Evolutionary conservation across 2,797 vertebrate species (phyloP).

Genomic region (Malurus splendens): DNA sequence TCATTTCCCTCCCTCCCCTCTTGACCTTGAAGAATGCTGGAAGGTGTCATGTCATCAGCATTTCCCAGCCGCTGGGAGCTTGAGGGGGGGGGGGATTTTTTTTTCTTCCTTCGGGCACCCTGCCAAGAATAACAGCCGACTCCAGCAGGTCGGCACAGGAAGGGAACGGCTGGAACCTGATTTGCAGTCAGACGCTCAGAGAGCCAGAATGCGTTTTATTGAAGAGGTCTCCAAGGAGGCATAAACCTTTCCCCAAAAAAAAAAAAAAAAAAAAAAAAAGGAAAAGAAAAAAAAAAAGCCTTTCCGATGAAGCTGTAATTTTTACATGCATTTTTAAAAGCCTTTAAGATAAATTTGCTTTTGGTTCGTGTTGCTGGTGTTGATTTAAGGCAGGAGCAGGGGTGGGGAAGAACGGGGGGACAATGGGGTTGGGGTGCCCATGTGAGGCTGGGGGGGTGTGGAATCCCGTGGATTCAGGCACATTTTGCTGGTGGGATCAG

Average conservation of each 20-base stretch:
- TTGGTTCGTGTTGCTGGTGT: slow-evolving; percentile 15
- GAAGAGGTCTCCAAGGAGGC: slow-evolving; percentile 77
- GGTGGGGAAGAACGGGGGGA: neutral
- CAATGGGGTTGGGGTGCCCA: neutral
- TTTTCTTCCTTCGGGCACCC: slow-evolving; percentile 76
- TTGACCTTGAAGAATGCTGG: slow-evolving; percentile 70
- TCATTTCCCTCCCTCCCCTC: slow-evolving; percentile 53
- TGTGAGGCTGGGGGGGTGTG: fast-evolving
- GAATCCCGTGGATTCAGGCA: neutral
- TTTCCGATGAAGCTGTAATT: slow-evolving; percentile 73
- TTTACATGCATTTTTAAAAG: neutral
- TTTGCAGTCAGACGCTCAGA: slow-evolving; percentile 78
- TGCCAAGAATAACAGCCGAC: slow-evolving; percentile 91
- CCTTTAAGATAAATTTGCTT: slow-evolving; percentile 69
- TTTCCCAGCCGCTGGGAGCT: slow-evolving; percentile 72
- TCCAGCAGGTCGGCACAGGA: slow-evolving; percentile 95
- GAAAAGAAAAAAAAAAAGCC: neutral
- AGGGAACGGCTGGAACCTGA: slow-evolving; percentile 83
- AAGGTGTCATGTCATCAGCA: slow-evolving; percentile 83
- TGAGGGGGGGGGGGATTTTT: neutral
- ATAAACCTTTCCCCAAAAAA: slow-evolving; percentile 55
- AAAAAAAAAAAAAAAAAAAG: neutral
- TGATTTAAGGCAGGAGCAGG: neutral
- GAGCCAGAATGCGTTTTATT: slow-evolving; percentile 78
- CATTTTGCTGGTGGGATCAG: neutral